A percentile compares a stretch with the other conserved stretches of the same genome.
These are phyloP conservation scores for Morelia viridis DNA, from an alignment of 2,797 vertebrate species.

Conservation along the genomic window DNA sequence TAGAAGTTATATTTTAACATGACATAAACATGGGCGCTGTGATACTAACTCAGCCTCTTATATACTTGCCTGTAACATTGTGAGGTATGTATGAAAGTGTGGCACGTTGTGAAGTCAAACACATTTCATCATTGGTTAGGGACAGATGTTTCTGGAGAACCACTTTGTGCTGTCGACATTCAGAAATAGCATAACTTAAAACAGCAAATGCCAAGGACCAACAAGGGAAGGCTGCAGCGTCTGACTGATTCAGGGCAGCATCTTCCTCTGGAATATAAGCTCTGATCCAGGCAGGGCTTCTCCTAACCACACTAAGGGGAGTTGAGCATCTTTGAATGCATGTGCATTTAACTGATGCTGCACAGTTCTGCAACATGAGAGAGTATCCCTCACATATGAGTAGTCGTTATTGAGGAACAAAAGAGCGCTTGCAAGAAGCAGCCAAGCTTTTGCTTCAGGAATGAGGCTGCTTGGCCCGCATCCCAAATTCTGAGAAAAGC, in stretches of 20 bases:
- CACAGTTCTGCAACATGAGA: not conserved
- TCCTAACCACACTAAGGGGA: constrained; percentile 19
- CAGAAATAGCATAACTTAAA: not conserved
- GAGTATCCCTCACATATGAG: constrained; percentile 40
- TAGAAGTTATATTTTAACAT: too few relatives aligned
- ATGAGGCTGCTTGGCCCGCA: constrained; percentile 36
- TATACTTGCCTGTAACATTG: too few relatives aligned
- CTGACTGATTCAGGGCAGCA: not conserved
- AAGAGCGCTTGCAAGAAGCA: not conserved
- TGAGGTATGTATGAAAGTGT: too few relatives aligned
- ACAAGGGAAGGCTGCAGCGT: not conserved
- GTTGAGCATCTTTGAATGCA: not conserved
- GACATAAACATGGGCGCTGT: too few relatives aligned
- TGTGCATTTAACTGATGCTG: not conserved
- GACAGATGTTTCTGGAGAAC: too few relatives aligned
- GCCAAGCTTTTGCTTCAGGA: constrained; percentile 27
- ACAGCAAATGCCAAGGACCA: not conserved
- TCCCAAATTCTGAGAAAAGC: constrained; percentile 51
- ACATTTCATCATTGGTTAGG: too few relatives aligned
- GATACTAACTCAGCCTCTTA: too few relatives aligned
- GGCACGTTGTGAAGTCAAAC: too few relatives aligned
- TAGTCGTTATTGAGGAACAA: not conserved
- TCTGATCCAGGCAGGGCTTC: not conserved
- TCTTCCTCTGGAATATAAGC: not conserved
- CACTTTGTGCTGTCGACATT: too few relatives aligned